Evolutionary conservation across 2,797 vertebrate genomes (phyloP).

Genomic region (Scarus forsteni): DNA sequence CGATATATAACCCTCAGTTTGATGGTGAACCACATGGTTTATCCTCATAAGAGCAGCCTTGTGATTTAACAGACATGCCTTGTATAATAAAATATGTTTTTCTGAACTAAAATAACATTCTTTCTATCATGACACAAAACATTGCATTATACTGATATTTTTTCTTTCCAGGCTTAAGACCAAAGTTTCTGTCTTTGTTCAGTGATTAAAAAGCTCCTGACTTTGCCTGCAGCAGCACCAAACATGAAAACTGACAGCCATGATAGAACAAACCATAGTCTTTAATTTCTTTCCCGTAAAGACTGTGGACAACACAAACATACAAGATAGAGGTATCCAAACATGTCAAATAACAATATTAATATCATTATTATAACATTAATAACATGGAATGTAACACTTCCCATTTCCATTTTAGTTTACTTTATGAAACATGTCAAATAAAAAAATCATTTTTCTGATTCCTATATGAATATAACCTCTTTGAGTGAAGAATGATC

Average conservation of each 20-base stretch:
- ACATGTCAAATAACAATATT: slow-evolving; percentile 85
- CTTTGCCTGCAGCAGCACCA: background rate
- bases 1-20: no score
- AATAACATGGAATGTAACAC: slow-evolving; percentile 84
- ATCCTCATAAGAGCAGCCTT: no score
- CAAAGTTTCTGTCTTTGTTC: background rate
- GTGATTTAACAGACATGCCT: no score
- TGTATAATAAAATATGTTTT: no score
- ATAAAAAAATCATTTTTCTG: slow-evolving; percentile 82
- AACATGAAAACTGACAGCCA: slow-evolving; percentile 19
- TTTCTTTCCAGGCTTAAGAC: background rate
- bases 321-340: slow-evolving; percentile 80
- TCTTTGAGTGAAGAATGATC: slow-evolving; percentile 60
- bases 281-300: slow-evolving; percentile 82
- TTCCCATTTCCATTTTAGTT: slow-evolving; percentile 71
- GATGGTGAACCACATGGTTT: no score
- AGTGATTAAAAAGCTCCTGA: background rate
- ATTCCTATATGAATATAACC: slow-evolving; percentile 69
- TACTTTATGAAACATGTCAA: slow-evolving; percentile 83
- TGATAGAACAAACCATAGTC: slow-evolving; percentile 74
- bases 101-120: no score
- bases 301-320: slow-evolving; percentile 78
- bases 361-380: slow-evolving; percentile 83
- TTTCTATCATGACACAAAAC: no score
- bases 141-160: no score